Evolutionary conservation across 2,113 vertebrate species (phyloP).

Genomic region (Rhegmatorhina hoffmannsi): DNA sequence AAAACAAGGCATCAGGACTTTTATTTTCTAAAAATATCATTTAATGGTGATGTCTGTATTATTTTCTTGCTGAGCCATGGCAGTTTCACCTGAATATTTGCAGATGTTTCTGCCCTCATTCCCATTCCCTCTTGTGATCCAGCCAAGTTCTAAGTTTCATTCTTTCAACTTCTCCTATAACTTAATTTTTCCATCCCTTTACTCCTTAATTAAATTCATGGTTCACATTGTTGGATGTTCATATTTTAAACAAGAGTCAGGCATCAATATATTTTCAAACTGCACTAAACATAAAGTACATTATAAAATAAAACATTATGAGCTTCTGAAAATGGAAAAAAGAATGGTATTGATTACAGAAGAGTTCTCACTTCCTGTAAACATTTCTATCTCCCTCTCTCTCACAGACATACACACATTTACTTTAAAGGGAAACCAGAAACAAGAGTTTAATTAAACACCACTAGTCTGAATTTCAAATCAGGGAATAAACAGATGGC

Average conservation of each 20-base stretch:
- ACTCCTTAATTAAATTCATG: slow-evolving; percentile 24
- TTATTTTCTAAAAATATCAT: background rate
- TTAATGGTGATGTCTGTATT: rapidly evolving
- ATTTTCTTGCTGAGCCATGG: background rate
- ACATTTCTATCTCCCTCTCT: slow-evolving; percentile 30
- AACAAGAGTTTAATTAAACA: slow-evolving; percentile 61
- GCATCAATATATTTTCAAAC: slow-evolving; percentile 38
- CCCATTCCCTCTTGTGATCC: background rate
- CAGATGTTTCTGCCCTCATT: background rate
- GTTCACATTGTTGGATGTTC: background rate
- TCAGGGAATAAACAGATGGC: slow-evolving; percentile 51
- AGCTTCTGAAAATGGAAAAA: slow-evolving; percentile 65
- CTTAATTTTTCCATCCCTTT: slow-evolving; percentile 14
- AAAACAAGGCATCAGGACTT: background rate
- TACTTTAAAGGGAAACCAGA: slow-evolving; percentile 41
- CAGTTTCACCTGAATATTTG: slow-evolving; percentile 13
- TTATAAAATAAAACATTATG: slow-evolving; percentile 48
- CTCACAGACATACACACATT: background rate
- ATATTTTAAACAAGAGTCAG: slow-evolving; percentile 25
- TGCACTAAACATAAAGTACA: slow-evolving; percentile 21
- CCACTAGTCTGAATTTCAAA: slow-evolving; percentile 22
- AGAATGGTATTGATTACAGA: slow-evolving; percentile 58
- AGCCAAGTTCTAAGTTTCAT: background rate
- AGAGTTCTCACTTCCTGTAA: slow-evolving; percentile 57
- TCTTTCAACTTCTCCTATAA: background rate